Base-by-base conservation (phyloP, 2,888 invertebrate species). In the Idaea dimidiata region DNA sequence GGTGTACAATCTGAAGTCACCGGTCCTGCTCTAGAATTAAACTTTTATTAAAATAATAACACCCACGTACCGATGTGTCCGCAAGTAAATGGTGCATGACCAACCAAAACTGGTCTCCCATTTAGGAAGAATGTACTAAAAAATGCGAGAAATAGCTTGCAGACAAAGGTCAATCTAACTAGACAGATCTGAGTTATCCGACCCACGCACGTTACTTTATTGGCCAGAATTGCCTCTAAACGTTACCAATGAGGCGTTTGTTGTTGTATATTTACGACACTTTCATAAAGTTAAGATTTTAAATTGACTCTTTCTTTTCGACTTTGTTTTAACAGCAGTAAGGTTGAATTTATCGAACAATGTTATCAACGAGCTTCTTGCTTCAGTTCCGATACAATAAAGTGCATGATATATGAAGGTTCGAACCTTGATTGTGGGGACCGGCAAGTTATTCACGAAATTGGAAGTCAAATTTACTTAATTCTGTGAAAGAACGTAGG, bases 211-310 rank as follows among this genome's bases (percentile, higher is more conserved):
- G 72, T 80, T 83, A 81, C 87, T 91, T 91, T 91, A 92, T 91
- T 89, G 90, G 86, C 79, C 81, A 79, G 84, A 91, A 91, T 92
- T 91, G 89, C 85, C 79, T 85, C 87, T 92, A 92, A 91, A 91
- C 87, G 91, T 83, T 91, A 86, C 88, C 89, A 90, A 89, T 89
- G 90, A 89, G 86, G 79, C 86, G 83, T 86, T 86, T 86, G 86
- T 88, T 87, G 86, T 79, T 82, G 86, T 89, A 81, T 89, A 90
- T 91, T 90, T 91, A 91, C 86, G 87, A 82, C 74, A 77, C 81
- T 80, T 71, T 65, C 71, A 67, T 72, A 70, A 68, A 59, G 60
- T 58, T 61, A 56, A 54, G 56, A 59, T 59, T 56, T 58, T 2
- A 60, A 62, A 64, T 59, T 58, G 62, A 64, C 59, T 63, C 60